Evolutionary conservation across 2,888 invertebrate genomes (phyloP).

Genomic region (Spisula solida): DNA sequence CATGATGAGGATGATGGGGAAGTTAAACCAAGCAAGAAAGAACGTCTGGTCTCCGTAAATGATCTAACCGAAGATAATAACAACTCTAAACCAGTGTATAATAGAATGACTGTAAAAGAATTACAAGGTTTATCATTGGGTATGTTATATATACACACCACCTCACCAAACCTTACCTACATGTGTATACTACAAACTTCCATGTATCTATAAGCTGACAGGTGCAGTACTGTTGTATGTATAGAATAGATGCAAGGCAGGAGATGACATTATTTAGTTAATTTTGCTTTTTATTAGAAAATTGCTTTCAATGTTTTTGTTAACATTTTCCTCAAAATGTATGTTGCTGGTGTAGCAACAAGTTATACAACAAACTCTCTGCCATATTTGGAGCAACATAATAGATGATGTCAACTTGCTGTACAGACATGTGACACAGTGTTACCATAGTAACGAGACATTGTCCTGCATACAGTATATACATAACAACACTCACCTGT

Average conservation of each 20-base stretch:
- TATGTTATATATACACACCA: constrained; percentile 45
- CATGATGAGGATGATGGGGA: constrained; percentile 72
- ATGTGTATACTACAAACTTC: background rate
- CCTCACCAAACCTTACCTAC: background rate
- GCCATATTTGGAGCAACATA: no score
- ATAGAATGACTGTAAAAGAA: constrained; percentile 75
- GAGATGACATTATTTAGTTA: no score
- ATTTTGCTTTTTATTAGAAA: no score
- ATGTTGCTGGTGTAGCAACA: no score
- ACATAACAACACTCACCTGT: background rate
- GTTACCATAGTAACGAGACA: no score
- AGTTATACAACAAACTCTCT: no score
- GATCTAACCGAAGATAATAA: constrained; percentile 81
- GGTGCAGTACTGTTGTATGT: background rate
- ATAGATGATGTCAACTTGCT: no score
- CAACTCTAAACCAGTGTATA: constrained; percentile 72
- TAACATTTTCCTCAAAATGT: no score
- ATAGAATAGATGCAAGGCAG: background rate
- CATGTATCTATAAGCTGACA: background rate
- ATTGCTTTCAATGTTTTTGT: no score
- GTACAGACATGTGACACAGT: no score
- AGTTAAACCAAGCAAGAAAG: constrained; percentile 58
- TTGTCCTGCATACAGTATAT: no score
- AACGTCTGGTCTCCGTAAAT: constrained; percentile 73
- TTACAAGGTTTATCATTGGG: constrained; percentile 43